Conservation (phyloP, 2,888 invertebrate genomes). For the Dilophus febrilis region DNA sequence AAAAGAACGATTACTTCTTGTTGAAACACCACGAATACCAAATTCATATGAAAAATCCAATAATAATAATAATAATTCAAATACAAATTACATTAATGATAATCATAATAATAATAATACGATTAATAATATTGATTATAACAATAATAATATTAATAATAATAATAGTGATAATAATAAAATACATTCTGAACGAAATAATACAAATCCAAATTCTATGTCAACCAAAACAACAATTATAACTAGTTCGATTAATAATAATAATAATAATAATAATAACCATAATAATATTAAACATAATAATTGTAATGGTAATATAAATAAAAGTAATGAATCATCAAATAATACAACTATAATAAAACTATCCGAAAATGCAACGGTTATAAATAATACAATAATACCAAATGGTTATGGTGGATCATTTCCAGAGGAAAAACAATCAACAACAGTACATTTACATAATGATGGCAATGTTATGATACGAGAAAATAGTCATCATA, state of each 20-base stretch:
- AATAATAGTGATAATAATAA: not conserved
- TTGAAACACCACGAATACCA: not conserved
- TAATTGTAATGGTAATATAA: not conserved
- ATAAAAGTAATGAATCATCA: too few relatives aligned
- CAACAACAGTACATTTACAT: not conserved
- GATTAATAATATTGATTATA: not conserved
- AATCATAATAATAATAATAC: not conserved
- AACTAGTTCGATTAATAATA: not conserved
- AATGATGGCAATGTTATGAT: not conserved
- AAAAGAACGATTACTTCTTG: not conserved
- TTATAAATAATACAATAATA: slow-evolving; percentile 41
- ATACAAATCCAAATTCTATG: not conserved
- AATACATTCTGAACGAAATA: not conserved
- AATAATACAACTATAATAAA: slow-evolving; percentile 53
- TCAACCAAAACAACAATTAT: not conserved
- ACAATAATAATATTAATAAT: not conserved
- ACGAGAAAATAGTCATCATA: not conserved
- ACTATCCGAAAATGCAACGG: slow-evolving; percentile 51
- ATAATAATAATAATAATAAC: not conserved
- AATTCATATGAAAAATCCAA: not conserved
- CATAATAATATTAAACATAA: too few relatives aligned
- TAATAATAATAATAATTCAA: not conserved
- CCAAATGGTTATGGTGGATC: not conserved
- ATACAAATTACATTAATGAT: not conserved
- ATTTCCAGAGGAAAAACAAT: not conserved